Conservation (phyloP, 2,797 vertebrate species). For the Dallia pectoralis region DNA sequence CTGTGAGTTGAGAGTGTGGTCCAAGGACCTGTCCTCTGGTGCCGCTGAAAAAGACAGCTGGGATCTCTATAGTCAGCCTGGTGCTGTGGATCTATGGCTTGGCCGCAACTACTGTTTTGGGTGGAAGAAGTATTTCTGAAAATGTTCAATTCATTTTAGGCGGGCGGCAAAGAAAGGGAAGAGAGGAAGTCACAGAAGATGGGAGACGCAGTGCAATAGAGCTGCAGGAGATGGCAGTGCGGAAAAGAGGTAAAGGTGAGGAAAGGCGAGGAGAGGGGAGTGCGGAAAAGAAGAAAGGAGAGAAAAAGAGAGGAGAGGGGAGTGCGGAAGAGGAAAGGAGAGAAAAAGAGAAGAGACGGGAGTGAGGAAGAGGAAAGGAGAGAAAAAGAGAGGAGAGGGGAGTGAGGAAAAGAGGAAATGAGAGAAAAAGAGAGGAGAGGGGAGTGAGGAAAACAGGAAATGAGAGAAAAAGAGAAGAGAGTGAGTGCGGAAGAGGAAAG, state of each 20-base stretch:
- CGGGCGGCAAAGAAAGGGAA: slow-evolving; percentile 13
- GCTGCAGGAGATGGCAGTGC: neutral
- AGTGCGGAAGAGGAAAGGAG: neutral
- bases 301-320: slow-evolving; percentile 21
- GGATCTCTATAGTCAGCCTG: slow-evolving; percentile 18
- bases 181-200: slow-evolving; percentile 19
- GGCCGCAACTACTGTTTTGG: neutral
- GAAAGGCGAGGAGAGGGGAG: slow-evolving; percentile 5
- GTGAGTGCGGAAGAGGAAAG: too few relatives aligned
- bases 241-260: neutral
- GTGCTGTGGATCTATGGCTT: slow-evolving; percentile 4
- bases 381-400: too few relatives aligned
- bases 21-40: slow-evolving; percentile 59
- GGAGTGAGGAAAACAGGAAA: too few relatives aligned
- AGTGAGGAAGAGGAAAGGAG: too few relatives aligned
- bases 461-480: too few relatives aligned
- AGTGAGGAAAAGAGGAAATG: too few relatives aligned
- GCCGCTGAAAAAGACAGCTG: slow-evolving; percentile 20
- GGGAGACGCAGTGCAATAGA: slow-evolving; percentile 37
- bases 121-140: neutral
- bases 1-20: slow-evolving; percentile 43
- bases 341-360: neutral
- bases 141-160: neutral
- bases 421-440: too few relatives aligned
- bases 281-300: slow-evolving; percentile 21